phyloP scores from a whole-genome alignment of 2,113 vertebrate species.

The Oncorhynchus nerka region DNA sequence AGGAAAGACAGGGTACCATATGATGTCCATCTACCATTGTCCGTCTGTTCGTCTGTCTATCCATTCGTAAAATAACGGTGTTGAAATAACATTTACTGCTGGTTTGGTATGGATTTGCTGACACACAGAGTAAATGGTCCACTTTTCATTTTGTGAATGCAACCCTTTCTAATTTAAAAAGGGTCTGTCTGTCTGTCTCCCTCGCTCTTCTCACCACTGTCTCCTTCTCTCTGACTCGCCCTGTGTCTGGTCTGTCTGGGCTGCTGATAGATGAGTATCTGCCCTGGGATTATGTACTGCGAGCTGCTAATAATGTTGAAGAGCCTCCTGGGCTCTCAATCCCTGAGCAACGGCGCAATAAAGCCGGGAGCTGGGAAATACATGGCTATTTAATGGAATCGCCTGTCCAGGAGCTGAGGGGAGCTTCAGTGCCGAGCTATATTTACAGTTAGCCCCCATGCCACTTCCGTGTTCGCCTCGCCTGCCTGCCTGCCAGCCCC shows the following conservation, averaged over 20 bases:
- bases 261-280: slow-evolving; percentile 62
- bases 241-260: slow-evolving; percentile 29
- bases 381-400: slow-evolving; percentile 70
- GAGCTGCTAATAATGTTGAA: slow-evolving; percentile 78
- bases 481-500: slow-evolving; percentile 36
- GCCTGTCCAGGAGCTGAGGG: slow-evolving; percentile 42
- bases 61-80: neutral
- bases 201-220: slow-evolving; percentile 40
- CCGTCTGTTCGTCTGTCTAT: neutral
- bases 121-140: neutral
- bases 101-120: too few relatives aligned
- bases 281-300: slow-evolving; percentile 70
- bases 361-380: slow-evolving; percentile 70
- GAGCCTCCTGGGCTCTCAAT: slow-evolving; percentile 70
- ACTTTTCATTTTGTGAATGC: slow-evolving; percentile 51
- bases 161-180: slow-evolving; percentile 67
- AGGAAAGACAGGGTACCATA: slow-evolving; percentile 67
- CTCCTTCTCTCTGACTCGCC: slow-evolving; percentile 42
- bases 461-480: slow-evolving; percentile 37
- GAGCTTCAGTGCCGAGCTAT: slow-evolving; percentile 67
- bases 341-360: slow-evolving; percentile 78
- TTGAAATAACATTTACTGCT: too few relatives aligned
- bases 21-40: slow-evolving; percentile 51
- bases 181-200: slow-evolving; percentile 25
- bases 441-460: slow-evolving; percentile 69